Conservation (phyloP, 2,113 vertebrate genomes). For the Percina caprodes region DNA sequence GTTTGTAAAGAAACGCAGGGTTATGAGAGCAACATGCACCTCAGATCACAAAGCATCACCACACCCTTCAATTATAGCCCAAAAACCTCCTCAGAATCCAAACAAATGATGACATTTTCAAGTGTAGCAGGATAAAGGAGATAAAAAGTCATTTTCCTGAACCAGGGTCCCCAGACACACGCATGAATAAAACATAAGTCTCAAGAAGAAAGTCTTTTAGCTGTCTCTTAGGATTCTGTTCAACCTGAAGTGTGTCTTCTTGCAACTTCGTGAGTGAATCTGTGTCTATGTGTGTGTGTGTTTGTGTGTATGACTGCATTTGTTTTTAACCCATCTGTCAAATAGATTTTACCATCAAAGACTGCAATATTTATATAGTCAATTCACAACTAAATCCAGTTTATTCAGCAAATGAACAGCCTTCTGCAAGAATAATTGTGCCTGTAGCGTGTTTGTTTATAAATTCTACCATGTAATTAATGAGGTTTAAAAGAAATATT, state of each 20-base stretch:
- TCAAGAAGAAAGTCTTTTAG: slow-evolving; percentile 58
- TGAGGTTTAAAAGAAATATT: slow-evolving; percentile 11
- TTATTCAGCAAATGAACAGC: slow-evolving; percentile 17
- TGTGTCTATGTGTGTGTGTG: slow-evolving; percentile 6
- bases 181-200: slow-evolving; percentile 75
- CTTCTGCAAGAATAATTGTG: slow-evolving; percentile 7
- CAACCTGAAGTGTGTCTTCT: slow-evolving; percentile 39
- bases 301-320: background rate
- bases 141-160: slow-evolving; percentile 69
- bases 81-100: slow-evolving; percentile 41
- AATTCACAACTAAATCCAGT: background rate
- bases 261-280: slow-evolving; percentile 9
- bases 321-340: slow-evolving; percentile 8
- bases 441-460: slow-evolving; percentile 25
- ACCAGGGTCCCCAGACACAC: slow-evolving; percentile 46
- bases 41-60: slow-evolving; percentile 30
- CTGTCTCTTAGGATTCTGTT: slow-evolving; percentile 51
- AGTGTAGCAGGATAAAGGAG: slow-evolving; percentile 52
- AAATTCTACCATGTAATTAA: slow-evolving; percentile 12
- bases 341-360: background rate
- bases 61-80: slow-evolving; percentile 52
- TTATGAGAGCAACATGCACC: slow-evolving; percentile 13
- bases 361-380: background rate
- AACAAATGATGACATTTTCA: slow-evolving; percentile 68
- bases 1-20: slow-evolving; percentile 18